Evolutionary conservation across 2,888 invertebrate species (phyloP).

Genomic region (Drosophila dives): DNA sequence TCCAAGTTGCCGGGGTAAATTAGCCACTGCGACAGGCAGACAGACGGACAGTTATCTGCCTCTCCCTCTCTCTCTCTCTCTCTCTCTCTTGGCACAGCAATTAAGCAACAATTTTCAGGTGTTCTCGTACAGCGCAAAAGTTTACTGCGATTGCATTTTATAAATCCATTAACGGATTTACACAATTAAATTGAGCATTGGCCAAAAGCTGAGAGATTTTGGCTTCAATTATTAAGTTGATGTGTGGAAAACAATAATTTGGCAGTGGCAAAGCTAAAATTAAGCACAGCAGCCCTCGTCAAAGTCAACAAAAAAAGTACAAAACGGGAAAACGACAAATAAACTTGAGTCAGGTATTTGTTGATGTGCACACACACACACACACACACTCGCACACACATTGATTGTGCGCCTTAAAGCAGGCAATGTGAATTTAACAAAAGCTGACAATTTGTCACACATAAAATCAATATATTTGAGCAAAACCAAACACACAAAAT

Average conservation of each 20-base stretch:
- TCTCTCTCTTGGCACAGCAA: constrained; percentile 51
- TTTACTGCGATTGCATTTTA: constrained; percentile 34
- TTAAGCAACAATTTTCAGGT: constrained; percentile 77
- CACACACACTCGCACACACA: neutral
- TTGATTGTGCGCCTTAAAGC: constrained; percentile 50
- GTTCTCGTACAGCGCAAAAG: constrained; percentile 47
- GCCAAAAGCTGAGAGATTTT: constrained; percentile 8
- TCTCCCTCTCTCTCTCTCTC: neutral
- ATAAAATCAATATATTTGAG: constrained; percentile 51
- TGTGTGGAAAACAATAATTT: constrained; percentile 50
- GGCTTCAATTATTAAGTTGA: constrained; percentile 60
- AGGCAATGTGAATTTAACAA: constrained; percentile 57
- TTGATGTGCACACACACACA: constrained; percentile 19
- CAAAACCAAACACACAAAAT: constrained; percentile 3
- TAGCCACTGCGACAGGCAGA: constrained; percentile 44
- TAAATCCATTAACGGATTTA: constrained; percentile 59
- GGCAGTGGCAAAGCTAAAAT: constrained; percentile 3
- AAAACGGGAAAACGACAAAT: constrained; percentile 37
- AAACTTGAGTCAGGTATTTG: constrained; percentile 62
- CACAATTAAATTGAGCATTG: constrained; percentile 42
- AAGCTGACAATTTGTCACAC: constrained; percentile 61
- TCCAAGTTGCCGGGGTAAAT: constrained; percentile 54
- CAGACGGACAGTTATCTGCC: neutral
- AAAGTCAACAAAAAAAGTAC: constrained; percentile 9
- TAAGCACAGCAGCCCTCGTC: constrained; percentile 4